Evolutionary conservation across 2,113 vertebrate genomes (phyloP).

Genomic region (Tragulus kanchil): DNA sequence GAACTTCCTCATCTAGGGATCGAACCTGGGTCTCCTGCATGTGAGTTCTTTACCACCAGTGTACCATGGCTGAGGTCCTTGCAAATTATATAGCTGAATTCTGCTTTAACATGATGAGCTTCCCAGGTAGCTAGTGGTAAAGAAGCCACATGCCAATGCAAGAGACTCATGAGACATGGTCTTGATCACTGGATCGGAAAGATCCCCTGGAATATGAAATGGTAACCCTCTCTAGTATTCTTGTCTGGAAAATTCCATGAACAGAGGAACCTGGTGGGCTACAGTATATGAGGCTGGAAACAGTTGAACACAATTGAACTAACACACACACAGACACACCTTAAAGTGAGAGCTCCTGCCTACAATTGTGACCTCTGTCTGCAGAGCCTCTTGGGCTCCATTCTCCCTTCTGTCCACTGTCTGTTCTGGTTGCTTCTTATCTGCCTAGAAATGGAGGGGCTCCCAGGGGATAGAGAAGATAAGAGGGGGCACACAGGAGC

Average conservation of each 20-base stretch:
- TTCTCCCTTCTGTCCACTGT: neutral
- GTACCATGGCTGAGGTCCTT: neutral
- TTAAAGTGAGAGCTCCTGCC: neutral
- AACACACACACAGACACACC: neutral
- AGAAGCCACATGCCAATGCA: neutral
- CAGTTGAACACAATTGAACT: fast-evolving
- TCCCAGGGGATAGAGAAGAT: fast-evolving
- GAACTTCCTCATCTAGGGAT: neutral
- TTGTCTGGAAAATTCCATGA: neutral
- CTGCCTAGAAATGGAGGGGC: neutral
- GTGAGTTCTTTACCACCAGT: neutral
- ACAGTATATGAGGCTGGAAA: neutral
- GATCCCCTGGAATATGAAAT: neutral
- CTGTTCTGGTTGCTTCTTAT: neutral
- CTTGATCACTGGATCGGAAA: neutral
- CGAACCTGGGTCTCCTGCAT: neutral
- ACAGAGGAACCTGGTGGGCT: neutral
- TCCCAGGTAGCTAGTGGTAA: neutral
- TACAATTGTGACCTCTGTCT: neutral
- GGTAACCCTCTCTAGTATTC: neutral
- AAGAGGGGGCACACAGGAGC: neutral
- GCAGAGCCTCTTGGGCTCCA: neutral
- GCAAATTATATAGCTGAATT: constrained; percentile 33
- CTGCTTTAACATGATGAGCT: neutral
- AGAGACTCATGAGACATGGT: neutral